Evolutionary conservation across 2,888 invertebrate genomes (phyloP).

Genomic region (Andrena camellia): DNA sequence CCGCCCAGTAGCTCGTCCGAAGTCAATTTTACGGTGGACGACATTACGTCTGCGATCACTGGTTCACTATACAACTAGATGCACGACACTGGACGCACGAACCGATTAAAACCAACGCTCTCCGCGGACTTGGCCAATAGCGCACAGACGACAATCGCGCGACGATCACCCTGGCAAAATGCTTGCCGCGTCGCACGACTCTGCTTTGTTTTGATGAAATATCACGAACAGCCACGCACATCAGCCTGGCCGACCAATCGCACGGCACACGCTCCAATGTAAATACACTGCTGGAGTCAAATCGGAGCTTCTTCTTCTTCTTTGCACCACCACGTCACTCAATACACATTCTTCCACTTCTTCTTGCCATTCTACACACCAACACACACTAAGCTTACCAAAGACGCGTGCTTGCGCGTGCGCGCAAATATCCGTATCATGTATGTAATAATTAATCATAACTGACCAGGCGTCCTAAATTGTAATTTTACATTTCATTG

Average conservation of each 20-base stretch:
- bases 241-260: constrained; percentile 74
- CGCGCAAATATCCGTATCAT: too few relatives aligned
- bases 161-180: constrained; percentile 76
- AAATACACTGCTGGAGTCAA: constrained; percentile 72
- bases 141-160: constrained; percentile 70
- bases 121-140: background rate
- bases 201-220: constrained; percentile 83
- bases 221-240: constrained; percentile 76
- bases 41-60: constrained; percentile 69
- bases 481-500: too few relatives aligned
- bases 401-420: too few relatives aligned
- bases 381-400: too few relatives aligned
- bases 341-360: constrained; percentile 4
- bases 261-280: constrained; percentile 63
- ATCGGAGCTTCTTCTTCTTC: background rate
- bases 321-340: constrained; percentile 53
- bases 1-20: constrained; percentile 81
- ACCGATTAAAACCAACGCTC: constrained; percentile 23
- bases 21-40: constrained; percentile 78
- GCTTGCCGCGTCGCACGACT: constrained; percentile 69
- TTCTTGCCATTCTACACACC: too few relatives aligned
- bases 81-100: constrained; percentile 4
- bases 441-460: too few relatives aligned
- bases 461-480: too few relatives aligned
- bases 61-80: constrained; percentile 38